phyloP scores from a whole-genome alignment of 2,888 invertebrate species.

The Catotricha subobsoleta region DNA sequence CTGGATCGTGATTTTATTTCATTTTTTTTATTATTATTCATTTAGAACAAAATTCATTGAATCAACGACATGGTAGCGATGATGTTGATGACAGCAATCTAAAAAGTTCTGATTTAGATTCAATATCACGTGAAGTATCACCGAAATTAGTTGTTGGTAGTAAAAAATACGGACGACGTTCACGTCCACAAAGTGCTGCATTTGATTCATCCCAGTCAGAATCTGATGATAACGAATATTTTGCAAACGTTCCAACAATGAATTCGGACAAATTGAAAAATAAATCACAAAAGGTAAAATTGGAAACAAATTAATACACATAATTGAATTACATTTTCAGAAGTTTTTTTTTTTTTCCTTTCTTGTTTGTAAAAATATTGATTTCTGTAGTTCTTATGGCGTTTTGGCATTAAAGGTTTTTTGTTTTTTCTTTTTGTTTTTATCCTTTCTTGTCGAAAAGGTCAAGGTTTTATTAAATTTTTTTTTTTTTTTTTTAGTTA shows the following conservation, averaged over 20 bases:
- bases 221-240: conserved; percentile 21
- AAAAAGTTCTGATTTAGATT: conserved; percentile 33
- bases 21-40: no score
- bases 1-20: no score
- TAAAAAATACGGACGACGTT: conserved; percentile 58
- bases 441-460: no score
- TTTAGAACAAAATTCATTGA: background rate
- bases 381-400: no score
- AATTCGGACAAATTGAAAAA: background rate
- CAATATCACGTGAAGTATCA: conserved; percentile 50
- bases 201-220: conserved; percentile 23
- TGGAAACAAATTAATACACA: no score
- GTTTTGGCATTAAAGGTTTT: no score
- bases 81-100: no score
- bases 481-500: background rate
- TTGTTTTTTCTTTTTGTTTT: no score
- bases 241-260: background rate
- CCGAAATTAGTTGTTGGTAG: conserved; percentile 55
- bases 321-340: no score
- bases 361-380: no score
- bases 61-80: background rate
- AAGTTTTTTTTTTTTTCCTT: no score
- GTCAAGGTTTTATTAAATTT: background rate
- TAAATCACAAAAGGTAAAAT: background rate
- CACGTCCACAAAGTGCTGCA: conserved; percentile 37